Conservation (phyloP, 2,797 vertebrate genomes). For the Poecilia velifera region DNA sequence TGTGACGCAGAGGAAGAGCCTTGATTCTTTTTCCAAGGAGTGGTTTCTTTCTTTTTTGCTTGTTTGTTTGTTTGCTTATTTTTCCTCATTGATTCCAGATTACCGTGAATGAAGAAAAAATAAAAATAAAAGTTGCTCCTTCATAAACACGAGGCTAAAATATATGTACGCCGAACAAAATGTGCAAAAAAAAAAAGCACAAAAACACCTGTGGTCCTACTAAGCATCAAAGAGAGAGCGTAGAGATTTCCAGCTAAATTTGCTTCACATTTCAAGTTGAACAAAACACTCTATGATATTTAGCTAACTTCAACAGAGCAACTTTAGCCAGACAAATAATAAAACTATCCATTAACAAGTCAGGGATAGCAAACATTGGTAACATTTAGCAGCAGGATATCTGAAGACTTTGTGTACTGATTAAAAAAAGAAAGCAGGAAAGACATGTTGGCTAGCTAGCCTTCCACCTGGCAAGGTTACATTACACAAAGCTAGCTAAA, state of each 20-base stretch:
- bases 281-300: slow-evolving; percentile 43
- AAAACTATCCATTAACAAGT: slow-evolving; percentile 2
- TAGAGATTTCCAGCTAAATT: slow-evolving; percentile 32
- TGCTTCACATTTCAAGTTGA: slow-evolving; percentile 37
- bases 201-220: slow-evolving; percentile 65
- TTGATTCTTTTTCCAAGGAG: slow-evolving; percentile 64
- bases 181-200: slow-evolving; percentile 1
- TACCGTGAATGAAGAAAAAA: neutral
- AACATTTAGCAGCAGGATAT: neutral
- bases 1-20: slow-evolving; percentile 62
- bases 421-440: slow-evolving; percentile 46
- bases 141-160: slow-evolving; percentile 10
- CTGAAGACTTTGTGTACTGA: slow-evolving; percentile 16
- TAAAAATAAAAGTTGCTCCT: slow-evolving; percentile 7
- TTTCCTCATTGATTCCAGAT: neutral
- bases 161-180: slow-evolving; percentile 17
- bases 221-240: neutral
- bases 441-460: slow-evolving; percentile 73
- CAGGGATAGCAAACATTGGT: neutral
- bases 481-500: slow-evolving; percentile 64
- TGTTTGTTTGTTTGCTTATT: neutral
- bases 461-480: slow-evolving; percentile 80
- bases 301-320: slow-evolving; percentile 51
- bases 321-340: slow-evolving; percentile 21
- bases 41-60: slow-evolving; percentile 27